Evolutionary conservation across 2,888 invertebrate species (phyloP).

Genomic region (Nipponacmea schrenckii): DNA sequence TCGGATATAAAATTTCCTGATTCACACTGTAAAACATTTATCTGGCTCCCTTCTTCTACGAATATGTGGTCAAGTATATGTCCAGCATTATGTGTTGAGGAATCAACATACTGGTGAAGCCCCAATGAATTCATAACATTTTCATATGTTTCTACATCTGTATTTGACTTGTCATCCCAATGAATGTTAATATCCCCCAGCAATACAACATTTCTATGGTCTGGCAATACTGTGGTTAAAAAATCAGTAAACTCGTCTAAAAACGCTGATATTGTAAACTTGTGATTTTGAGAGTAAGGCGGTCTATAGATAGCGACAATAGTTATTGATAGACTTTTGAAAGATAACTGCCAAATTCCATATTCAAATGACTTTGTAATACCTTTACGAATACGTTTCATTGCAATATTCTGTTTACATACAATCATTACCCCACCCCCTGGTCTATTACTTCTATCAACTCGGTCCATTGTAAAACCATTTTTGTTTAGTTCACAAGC

Average conservation of each 20-base stretch:
- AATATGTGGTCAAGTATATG: background rate
- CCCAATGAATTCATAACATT: background rate
- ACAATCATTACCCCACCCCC: background rate
- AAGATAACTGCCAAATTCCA: background rate
- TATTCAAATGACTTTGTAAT: background rate
- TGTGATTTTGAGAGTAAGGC: background rate
- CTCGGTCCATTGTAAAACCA: background rate
- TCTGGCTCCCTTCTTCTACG: background rate
- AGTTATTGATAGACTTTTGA: background rate
- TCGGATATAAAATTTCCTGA: background rate
- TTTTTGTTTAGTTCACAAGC: background rate
- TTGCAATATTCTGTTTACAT: background rate
- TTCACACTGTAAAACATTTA: background rate
- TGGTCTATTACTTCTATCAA: background rate
- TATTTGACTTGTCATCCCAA: background rate
- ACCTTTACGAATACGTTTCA: background rate
- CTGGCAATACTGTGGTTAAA: background rate
- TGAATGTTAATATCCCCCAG: background rate
- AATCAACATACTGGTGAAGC: background rate
- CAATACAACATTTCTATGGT: background rate
- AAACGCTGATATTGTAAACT: background rate
- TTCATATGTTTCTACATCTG: background rate
- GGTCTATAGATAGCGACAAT: background rate
- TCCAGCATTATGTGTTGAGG: background rate
- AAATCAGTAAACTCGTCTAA: background rate